phyloP scores from a whole-genome alignment of 2,113 vertebrate species.

The Xerus inauris region DNA sequence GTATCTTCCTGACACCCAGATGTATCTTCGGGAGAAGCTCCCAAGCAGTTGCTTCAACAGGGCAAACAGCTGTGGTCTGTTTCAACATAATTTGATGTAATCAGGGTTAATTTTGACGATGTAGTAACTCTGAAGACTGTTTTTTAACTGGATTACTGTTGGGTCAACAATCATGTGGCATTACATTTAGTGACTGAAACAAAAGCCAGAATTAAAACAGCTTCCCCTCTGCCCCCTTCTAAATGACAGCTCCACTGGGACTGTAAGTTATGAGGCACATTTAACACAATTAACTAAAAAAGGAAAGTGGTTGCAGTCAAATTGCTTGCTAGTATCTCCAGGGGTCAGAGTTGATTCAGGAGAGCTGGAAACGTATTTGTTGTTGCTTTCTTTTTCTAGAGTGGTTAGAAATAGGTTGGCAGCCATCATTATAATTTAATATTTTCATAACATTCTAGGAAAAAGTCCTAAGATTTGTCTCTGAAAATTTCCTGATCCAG shows the following conservation, averaged over 20 bases:
- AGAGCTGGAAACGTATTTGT: conserved; percentile 43
- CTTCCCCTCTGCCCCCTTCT: conserved; percentile 66
- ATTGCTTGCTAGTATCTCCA: conserved; percentile 30
- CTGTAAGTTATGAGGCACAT: conserved; percentile 70
- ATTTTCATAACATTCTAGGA: conserved; percentile 64
- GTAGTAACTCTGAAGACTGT: conserved; percentile 86
- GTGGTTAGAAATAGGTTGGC: conserved; percentile 44
- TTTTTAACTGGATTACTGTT: conserved; percentile 88
- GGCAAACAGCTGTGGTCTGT: conserved; percentile 88
- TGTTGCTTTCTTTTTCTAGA: conserved; percentile 66
- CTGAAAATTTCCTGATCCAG: conserved; percentile 50
- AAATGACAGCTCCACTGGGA: conserved; percentile 79
- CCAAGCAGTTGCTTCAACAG: conserved; percentile 84
- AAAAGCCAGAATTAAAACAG: conserved; percentile 89
- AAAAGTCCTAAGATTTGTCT: conserved; percentile 35
- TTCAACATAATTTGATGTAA: conserved; percentile 89
- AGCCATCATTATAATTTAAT: conserved; percentile 49
- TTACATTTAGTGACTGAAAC: conserved; percentile 86
- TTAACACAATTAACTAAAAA: conserved; percentile 80
- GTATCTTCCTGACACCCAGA: conserved; percentile 84
- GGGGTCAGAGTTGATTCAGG: conserved; percentile 8
- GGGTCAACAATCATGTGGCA: conserved; percentile 87
- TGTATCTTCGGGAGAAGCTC: conserved; percentile 76
- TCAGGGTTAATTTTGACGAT: conserved; percentile 87
- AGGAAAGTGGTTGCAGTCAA: conserved; percentile 79